These are phyloP conservation scores for Manis crassicaudata DNA, from an alignment of 2,797 vertebrate species.

Conservation along the genomic window DNA sequence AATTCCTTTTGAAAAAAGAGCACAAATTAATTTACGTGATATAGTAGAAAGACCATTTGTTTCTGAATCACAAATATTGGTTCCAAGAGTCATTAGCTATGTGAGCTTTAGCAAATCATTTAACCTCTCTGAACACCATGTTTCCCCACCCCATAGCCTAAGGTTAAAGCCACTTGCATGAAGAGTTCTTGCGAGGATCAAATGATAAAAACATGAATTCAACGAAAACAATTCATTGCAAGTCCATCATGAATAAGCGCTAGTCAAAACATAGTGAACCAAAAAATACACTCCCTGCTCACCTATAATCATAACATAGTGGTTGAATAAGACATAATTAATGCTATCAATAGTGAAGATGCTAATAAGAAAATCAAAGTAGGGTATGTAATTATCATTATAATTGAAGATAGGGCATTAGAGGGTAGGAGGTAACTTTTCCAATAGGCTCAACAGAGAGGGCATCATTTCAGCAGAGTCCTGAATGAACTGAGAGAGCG, in stretches of 20 bases:
- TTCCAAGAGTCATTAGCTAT: slow-evolving; percentile 2
- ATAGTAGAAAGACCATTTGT: background rate
- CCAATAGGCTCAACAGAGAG: background rate
- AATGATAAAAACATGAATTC: background rate
- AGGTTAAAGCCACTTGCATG: background rate
- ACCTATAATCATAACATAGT: background rate
- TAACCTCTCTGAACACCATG: background rate
- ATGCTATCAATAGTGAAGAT: background rate
- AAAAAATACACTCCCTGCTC: background rate
- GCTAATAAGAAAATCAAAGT: slow-evolving; percentile 18
- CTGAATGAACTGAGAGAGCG: background rate
- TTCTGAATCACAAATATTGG: slow-evolving; percentile 39
- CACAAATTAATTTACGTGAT: background rate
- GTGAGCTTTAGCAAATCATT: background rate
- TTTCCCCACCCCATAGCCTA: background rate
- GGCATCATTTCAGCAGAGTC: background rate
- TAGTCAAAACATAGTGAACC: background rate
- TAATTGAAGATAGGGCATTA: slow-evolving; percentile 25
- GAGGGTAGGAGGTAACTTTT: background rate
- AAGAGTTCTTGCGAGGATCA: background rate
- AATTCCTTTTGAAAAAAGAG: background rate
- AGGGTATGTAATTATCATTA: background rate
- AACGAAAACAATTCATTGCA: background rate
- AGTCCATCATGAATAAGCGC: background rate
- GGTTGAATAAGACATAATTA: background rate